A percentile compares a stretch with the other conserved stretches of the same genome.
phyloP scores from a whole-genome alignment of 1,140 invertebrate species.

The Lutraria rhynchaena region DNA sequence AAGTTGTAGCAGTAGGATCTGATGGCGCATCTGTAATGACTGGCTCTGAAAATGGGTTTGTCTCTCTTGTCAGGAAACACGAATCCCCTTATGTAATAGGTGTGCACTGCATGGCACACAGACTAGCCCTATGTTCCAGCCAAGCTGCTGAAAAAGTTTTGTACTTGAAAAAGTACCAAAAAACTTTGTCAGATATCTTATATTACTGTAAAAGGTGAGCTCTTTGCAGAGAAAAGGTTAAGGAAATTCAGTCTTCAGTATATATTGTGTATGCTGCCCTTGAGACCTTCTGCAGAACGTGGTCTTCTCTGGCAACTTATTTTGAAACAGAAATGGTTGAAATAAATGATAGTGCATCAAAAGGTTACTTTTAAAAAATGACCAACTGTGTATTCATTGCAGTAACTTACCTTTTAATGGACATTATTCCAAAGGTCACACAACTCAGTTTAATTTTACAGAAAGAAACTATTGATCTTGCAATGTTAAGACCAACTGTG shows the following conservation, averaged over 20 bases:
- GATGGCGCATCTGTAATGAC: slow-evolving; percentile 3
- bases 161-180: background rate
- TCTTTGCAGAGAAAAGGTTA: background rate
- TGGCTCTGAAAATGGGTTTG: background rate
- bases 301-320: slow-evolving; percentile 18
- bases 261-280: slow-evolving; percentile 19
- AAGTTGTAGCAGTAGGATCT: background rate
- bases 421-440: slow-evolving; percentile 11
- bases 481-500: slow-evolving; percentile 6
- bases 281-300: slow-evolving; percentile 12
- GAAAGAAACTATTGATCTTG: slow-evolving; percentile 18
- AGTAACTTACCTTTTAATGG: background rate
- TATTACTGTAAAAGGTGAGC: slow-evolving; percentile 13
- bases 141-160: slow-evolving; percentile 10
- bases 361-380: slow-evolving; percentile 8
- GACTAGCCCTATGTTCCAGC: background rate
- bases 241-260: too few relatives aligned
- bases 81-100: slow-evolving; percentile 16
- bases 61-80: background rate
- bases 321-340: background rate
- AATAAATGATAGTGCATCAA: slow-evolving; percentile 14
- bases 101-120: background rate
- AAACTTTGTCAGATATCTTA: slow-evolving; percentile 4
- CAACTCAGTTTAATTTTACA: slow-evolving; percentile 16
- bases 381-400: slow-evolving; percentile 17